Base-by-base conservation (phyloP, 2,888 invertebrate species). In the Helobdella robusta region DNA sequence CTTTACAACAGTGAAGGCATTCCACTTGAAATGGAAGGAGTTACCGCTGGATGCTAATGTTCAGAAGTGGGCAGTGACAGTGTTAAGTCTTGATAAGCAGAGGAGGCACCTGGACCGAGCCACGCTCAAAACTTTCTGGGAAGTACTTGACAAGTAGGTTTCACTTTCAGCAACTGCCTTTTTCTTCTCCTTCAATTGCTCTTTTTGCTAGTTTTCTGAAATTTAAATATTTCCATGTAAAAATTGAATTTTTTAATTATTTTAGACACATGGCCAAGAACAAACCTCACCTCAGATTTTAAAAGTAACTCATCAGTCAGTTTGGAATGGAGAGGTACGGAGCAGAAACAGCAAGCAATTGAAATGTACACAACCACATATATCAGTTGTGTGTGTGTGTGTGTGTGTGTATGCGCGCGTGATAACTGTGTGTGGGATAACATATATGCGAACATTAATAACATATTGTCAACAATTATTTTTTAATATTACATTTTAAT, bases 61-160 rank as follows among this genome's bases (percentile, higher is more conserved):
- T n/a, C 56, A 56, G 46, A 89, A 91, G 75, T 98, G 98, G 98
- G 90, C 91, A 40, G 98, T 98, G 6, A 89, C 89, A 50, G 88
- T 95, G 30, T 86, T 98, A 70, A 87, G 89, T 77, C 83, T 98
- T 56, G 93, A 93, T 68, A 85, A 91, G 76, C 88, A 89, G 63
- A 93, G 93, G 81, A 84, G 98, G 63, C 97, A 99, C 85, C 86
- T 98, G 75, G 98, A 98, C 82, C 84, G 94, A 75, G 97, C 98
- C 56, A 88, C 89, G 35, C 83, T 98, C 64, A 89, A 94, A 84
- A 86, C 87, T 72, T 94, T 98, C 82, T 98, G 98, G 98, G 95
- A 95, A 80, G 87, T 87, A 70, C 83, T 98, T 50, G 97, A 97
- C 82, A 90, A 87, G 89, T 93, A 70, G 68, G 74, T 35, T 18